Evolutionary conservation across 1,140 invertebrate genomes (phyloP).

Genomic region (Drosophila takahashii): DNA sequence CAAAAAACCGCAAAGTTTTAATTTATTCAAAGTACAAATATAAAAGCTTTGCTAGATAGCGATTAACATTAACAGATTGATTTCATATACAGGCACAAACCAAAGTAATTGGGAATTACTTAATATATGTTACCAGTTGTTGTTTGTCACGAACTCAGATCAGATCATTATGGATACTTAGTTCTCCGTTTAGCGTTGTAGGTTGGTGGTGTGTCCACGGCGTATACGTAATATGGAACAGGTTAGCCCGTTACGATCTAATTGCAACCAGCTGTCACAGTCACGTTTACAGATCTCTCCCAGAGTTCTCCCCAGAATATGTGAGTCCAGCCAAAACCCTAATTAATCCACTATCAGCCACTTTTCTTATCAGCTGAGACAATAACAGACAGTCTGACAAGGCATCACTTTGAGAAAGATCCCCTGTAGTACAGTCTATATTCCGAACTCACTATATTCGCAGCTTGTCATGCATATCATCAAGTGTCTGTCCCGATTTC

Average conservation of each 20-base stretch:
- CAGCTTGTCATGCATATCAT: constrained; percentile 12
- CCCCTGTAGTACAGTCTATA: constrained; percentile 5
- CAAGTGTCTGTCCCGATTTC: constrained; percentile 2
- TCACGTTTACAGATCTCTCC: constrained; percentile 4
- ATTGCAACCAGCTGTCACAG: constrained; percentile 1
- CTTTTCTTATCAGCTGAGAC: constrained; percentile 29
- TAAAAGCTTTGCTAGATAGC: neutral
- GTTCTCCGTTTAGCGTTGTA: neutral
- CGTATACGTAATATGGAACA: constrained; percentile 49
- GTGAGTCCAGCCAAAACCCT: neutral
- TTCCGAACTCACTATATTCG: constrained; percentile 7
- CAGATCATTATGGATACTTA: neutral
- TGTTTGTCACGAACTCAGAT: constrained; percentile 17
- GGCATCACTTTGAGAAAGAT: constrained; percentile 10
- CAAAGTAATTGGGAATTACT: constrained; percentile 1
- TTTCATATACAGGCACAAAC: neutral
- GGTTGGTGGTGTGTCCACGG: constrained; percentile 42
- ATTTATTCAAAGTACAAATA: neutral
- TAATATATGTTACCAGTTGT: neutral
- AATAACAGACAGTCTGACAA: constrained; percentile 15
- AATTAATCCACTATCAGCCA: constrained; percentile 10
- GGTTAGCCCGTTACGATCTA: neutral
- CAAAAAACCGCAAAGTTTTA: neutral
- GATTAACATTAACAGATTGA: neutral
- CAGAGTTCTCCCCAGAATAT: neutral